Evolutionary conservation across 2,797 vertebrate genomes (phyloP).

Genomic region (Spinus pinus): DNA sequence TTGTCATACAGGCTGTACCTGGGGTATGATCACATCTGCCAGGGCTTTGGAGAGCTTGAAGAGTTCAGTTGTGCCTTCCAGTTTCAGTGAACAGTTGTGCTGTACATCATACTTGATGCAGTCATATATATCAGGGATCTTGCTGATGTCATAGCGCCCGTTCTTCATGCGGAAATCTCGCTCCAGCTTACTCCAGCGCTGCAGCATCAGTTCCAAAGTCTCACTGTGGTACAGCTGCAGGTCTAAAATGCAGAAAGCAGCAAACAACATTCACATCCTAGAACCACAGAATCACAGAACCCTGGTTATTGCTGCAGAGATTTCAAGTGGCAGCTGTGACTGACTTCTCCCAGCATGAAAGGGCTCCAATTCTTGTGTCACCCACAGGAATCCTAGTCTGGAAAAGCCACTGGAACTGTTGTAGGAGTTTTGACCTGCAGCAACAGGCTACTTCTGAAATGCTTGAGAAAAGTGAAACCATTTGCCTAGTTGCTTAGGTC

Average conservation of each 20-base stretch:
- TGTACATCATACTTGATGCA: constrained; percentile 97
- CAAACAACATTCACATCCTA: not conserved
- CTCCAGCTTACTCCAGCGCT: constrained; percentile 97
- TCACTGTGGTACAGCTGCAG: constrained; percentile 97
- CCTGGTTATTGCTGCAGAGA: not conserved
- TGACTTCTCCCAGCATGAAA: not conserved
- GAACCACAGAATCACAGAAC: not conserved
- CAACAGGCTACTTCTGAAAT: not conserved
- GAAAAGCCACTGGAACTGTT: not conserved
- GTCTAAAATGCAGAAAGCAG: constrained; percentile 75
- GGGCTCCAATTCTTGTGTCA: not conserved
- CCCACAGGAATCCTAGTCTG: not conserved
- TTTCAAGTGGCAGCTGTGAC: not conserved
- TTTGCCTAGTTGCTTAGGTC: not conserved
- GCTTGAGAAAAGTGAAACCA: not conserved
- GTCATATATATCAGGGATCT: constrained; percentile 98
- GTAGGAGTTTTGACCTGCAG: not conserved
- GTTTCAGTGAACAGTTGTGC: constrained; percentile 88
- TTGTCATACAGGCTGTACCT: constrained; percentile 72
- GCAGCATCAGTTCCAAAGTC: constrained; percentile 95
- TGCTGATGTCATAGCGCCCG: constrained; percentile 96
- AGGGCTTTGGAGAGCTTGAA: constrained; percentile 90
- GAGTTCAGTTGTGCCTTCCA: constrained; percentile 92
- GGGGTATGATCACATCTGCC: constrained; percentile 95
- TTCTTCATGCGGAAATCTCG: constrained; percentile 95